Evolutionary conservation across 2,113 vertebrate genomes (phyloP).

Genomic region (Bucco capensis): DNA sequence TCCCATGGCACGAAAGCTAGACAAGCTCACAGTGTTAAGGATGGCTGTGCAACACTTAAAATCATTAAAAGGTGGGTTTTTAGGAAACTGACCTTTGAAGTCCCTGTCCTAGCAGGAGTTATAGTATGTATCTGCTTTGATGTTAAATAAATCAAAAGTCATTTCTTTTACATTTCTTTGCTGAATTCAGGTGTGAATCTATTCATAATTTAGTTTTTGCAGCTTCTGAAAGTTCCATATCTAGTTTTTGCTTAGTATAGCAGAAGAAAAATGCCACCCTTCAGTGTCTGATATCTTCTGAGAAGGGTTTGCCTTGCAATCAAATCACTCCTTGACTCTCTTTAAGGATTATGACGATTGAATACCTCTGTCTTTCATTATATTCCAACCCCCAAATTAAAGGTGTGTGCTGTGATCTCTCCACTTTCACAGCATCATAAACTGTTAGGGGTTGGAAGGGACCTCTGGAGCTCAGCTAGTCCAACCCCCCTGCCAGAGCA

Average conservation of each 20-base stretch:
- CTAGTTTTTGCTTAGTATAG: background rate
- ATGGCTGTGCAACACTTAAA: conserved; percentile 92
- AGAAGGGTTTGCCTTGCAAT: background rate
- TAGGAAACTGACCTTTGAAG: background rate
- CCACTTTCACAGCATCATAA: too few relatives aligned
- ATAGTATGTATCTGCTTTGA: background rate
- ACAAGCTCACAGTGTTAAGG: conserved; percentile 91
- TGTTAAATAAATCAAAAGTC: background rate
- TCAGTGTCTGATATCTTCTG: background rate
- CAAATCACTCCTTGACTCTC: background rate
- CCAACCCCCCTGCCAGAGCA: too few relatives aligned
- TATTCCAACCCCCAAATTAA: background rate
- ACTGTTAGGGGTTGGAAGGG: too few relatives aligned
- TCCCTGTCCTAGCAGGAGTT: background rate
- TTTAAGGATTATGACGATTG: background rate
- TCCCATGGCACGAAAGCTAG: conserved; percentile 85
- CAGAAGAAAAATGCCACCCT: background rate
- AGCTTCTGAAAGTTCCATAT: background rate
- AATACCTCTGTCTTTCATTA: background rate
- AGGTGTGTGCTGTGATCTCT: background rate
- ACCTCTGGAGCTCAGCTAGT: too few relatives aligned
- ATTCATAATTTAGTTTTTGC: background rate
- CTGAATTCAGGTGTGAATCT: background rate
- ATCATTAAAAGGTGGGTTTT: conserved; percentile 82
- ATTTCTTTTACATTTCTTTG: background rate